phyloP scores from a whole-genome alignment of 2,888 invertebrate species.

The Stomorhina lunata region DNA sequence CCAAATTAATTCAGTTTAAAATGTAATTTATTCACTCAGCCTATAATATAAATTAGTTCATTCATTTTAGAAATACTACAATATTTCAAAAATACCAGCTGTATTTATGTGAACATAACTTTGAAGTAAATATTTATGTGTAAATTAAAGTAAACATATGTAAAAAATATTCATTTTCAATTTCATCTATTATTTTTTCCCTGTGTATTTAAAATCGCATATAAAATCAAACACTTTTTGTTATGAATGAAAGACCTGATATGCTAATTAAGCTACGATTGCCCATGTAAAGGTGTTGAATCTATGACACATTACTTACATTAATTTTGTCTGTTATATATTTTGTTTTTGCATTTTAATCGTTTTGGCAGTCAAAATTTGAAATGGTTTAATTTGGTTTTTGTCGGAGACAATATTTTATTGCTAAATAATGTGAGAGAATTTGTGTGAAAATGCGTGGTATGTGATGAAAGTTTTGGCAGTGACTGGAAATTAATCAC shows the following conservation, averaged over 20 bases:
- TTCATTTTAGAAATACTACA: too few relatives aligned
- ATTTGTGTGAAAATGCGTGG: not conserved
- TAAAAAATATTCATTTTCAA: too few relatives aligned
- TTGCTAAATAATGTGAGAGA: not conserved
- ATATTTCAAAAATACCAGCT: too few relatives aligned
- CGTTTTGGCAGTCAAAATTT: not conserved
- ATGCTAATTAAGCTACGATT: not conserved
- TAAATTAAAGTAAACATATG: too few relatives aligned
- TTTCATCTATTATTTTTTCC: too few relatives aligned
- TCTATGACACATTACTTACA: not conserved
- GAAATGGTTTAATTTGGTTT: not conserved
- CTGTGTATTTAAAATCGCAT: too few relatives aligned
- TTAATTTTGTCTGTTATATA: not conserved
- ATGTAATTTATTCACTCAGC: not conserved
- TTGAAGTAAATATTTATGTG: too few relatives aligned
- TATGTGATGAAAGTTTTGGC: too few relatives aligned
- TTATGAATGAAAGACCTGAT: not conserved
- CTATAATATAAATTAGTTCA: not conserved
- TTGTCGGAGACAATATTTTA: not conserved
- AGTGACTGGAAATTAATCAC: too few relatives aligned
- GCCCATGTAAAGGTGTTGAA: conserved; percentile 11
- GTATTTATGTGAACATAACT: too few relatives aligned
- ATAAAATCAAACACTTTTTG: too few relatives aligned
- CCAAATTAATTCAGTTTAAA: not conserved
- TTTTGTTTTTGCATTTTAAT: not conserved